Percentiles rank a stretch among this genome's conserved stretches.
These are phyloP conservation scores for Poeciliopsis gracilis DNA, from an alignment of 2,797 vertebrate genomes.

Conservation along the genomic window DNA sequence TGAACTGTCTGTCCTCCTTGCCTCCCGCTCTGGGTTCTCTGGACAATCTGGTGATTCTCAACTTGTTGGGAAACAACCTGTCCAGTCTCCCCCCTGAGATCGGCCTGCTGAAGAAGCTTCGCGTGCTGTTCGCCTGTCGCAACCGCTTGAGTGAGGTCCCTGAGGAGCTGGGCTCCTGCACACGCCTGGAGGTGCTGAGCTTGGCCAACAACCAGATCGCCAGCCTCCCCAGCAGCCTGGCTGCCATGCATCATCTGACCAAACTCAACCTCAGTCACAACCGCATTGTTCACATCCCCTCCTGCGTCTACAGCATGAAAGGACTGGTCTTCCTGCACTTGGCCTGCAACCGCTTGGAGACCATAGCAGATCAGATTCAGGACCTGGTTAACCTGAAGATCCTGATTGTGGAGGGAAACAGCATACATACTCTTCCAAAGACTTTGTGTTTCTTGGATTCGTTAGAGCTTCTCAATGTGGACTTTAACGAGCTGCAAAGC, in stretches of 20 bases:
- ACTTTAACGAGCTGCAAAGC: constrained; percentile 90
- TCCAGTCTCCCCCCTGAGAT: constrained; percentile 88
- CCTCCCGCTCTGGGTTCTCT: constrained; percentile 84
- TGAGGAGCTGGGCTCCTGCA: constrained; percentile 87
- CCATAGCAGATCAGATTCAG: constrained; percentile 91
- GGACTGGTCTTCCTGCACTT: constrained; percentile 90
- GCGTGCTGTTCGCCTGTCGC: constrained; percentile 89
- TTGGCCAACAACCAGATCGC: constrained; percentile 90
- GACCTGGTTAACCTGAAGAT: constrained; percentile 89
- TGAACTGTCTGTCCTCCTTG: constrained; percentile 84
- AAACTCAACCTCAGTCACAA: constrained; percentile 97
- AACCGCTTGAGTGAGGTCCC: constrained; percentile 90
- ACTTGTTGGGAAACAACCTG: constrained; percentile 89
- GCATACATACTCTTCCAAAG: constrained; percentile 85
- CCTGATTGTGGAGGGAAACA: constrained; percentile 90
- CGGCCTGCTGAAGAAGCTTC: constrained; percentile 87
- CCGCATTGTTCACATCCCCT: constrained; percentile 86
- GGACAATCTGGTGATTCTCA: constrained; percentile 89
- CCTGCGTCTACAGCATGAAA: constrained; percentile 88
- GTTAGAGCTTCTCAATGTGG: constrained; percentile 89
- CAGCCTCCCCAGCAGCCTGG: constrained; percentile 83
- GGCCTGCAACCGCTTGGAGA: constrained; percentile 90
- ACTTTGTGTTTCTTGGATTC: constrained; percentile 85
- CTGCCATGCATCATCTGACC: constrained; percentile 80
- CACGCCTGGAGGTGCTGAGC: constrained; percentile 89